Conservation (phyloP, 2,113 vertebrate species). For the Spheniscus mendiculus region DNA sequence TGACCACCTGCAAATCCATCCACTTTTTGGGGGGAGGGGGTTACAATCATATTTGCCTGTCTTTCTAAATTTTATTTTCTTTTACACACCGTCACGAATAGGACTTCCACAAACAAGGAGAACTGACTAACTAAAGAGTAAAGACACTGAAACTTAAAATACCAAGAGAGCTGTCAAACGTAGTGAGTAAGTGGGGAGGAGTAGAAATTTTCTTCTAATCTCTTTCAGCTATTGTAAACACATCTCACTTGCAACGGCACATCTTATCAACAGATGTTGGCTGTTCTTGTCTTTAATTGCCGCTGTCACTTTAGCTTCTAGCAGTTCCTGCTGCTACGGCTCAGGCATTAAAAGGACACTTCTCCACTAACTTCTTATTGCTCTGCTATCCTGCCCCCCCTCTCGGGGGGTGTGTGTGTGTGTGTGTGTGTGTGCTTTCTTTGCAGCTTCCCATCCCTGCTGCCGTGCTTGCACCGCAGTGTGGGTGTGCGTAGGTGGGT, state of each 20-base stretch:
- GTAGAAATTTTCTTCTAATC: conserved; percentile 31
- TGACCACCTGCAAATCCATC: not conserved
- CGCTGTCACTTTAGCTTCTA: conserved; percentile 24
- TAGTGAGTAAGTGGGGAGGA: not conserved
- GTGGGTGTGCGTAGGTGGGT: not conserved
- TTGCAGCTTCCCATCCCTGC: not conserved
- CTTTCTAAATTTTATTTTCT: not conserved
- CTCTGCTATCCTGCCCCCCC: not conserved
- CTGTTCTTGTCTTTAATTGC: conserved; percentile 25
- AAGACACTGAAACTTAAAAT: conserved; percentile 2
- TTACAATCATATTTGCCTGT: not conserved
- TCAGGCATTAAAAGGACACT: not conserved
- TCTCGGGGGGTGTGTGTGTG: rapidly evolving
- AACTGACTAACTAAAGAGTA: not conserved
- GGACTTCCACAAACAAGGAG: not conserved
- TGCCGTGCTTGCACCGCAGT: not conserved
- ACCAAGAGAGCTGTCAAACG: not conserved
- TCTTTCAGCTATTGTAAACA: conserved; percentile 55
- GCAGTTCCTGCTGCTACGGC: not conserved
- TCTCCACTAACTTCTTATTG: not conserved
- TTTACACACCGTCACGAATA: not conserved
- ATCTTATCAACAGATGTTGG: conserved; percentile 56
- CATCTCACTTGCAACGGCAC: conserved; percentile 23
- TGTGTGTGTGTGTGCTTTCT: not conserved
- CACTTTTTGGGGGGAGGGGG: rapidly evolving